phyloP scores from a whole-genome alignment of 2,888 invertebrate species.

The Imbricaverruca yamaguchii region DNA sequence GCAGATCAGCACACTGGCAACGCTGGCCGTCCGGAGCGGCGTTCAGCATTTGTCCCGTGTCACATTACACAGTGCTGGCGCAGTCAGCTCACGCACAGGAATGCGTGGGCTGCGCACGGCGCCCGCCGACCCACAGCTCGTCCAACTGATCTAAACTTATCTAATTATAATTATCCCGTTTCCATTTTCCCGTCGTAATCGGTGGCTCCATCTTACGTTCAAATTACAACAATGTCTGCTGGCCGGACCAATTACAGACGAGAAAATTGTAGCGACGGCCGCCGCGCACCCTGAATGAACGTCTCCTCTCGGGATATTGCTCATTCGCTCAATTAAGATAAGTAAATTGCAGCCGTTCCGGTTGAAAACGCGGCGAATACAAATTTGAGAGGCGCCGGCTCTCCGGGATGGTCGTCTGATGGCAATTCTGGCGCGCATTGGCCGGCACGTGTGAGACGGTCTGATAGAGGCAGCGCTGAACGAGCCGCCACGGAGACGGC shows the following conservation, averaged over 20 bases:
- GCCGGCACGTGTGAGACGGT: not conserved
- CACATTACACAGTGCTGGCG: no score
- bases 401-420: not conserved
- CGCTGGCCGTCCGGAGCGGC: no score
- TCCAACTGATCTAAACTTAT: not conserved
- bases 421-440: not conserved
- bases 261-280: not conserved
- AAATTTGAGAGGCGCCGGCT: slow-evolving; percentile 6
- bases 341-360: slow-evolving; percentile 16
- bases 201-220: not conserved
- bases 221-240: not conserved
- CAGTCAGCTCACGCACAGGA: not conserved
- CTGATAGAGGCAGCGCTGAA: not conserved
- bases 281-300: not conserved
- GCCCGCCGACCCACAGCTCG: no score
- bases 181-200: not conserved
- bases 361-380: slow-evolving; percentile 13
- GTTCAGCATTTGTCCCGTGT: no score
- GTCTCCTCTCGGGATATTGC: not conserved
- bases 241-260: not conserved
- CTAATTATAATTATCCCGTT: not conserved
- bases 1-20: no score
- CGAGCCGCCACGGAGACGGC: not conserved
- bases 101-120: not conserved
- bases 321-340: slow-evolving; percentile 16